A percentile compares a stretch with the other conserved stretches of the same genome.
phyloP scores from a whole-genome alignment of 1,140 invertebrate species.

The Cotesia glomerata region DNA sequence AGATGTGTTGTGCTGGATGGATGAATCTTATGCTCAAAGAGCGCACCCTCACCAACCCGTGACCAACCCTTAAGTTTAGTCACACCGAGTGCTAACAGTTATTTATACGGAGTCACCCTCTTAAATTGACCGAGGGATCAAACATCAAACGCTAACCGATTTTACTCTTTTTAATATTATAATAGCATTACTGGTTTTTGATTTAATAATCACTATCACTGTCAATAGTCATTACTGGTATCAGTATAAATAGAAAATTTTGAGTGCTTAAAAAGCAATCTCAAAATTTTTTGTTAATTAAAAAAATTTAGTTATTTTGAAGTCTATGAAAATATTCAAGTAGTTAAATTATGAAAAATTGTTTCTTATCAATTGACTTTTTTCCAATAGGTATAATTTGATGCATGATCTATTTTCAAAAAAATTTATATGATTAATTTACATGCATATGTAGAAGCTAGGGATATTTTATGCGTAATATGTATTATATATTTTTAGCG shows the following conservation, averaged over 20 bases:
- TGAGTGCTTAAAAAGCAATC: no score
- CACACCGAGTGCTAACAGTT: slow-evolving; percentile 48
- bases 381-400: no score
- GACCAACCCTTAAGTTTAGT: slow-evolving; percentile 41
- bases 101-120: slow-evolving; percentile 45
- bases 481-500: neutral
- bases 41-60: slow-evolving; percentile 2
- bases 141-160: neutral
- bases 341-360: no score
- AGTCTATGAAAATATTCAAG: no score
- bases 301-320: no score
- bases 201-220: slow-evolving; percentile 3
- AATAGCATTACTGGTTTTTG: slow-evolving; percentile 2
- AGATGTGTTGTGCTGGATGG: no score
- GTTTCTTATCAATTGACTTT: no score
- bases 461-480: neutral
- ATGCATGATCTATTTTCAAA: no score
- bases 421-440: no score
- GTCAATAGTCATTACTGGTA: neutral
- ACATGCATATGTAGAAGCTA: neutral
- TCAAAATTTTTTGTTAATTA: no score
- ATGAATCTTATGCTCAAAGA: neutral
- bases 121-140: neutral
- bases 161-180: neutral
- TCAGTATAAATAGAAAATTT: no score